Evolutionary conservation across 2,113 vertebrate genomes (phyloP), one percentile per base, ranked within the genome.

Genomic region (Percina caprodes): DNA sequence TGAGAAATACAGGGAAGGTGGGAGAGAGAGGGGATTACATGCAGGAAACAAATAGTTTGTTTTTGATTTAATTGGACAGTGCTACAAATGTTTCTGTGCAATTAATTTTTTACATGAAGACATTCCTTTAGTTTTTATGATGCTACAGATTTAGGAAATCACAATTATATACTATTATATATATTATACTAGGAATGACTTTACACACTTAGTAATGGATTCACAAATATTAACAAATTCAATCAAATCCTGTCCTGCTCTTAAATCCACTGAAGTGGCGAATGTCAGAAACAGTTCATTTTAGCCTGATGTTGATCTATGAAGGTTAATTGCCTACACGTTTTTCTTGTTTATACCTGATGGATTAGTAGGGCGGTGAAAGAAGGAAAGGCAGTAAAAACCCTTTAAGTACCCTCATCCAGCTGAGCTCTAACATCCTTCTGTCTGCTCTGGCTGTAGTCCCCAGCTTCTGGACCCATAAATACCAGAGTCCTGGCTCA

Each of bases 311-410:
- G 59, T 70, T 51, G 66, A 70, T 70, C 54, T 69, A 79, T 83
- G 48, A 81, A 83, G 58, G 70, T 74, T 70, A 69, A 82, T 90
- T 68, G 80, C 45, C 58, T 54, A 35, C 69, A 73, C 16, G 74
- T 70, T 80, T 62, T 61, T 61, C 78, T 52, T 46, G 58, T 61
- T 62, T 35, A 15, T 39, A 26, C 14, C 21, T 54, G 7, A 67
- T 58, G 26, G 51, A 70, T 42, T 56, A 21, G 61, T 26, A 21
- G 54, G 2, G 7, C 0, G 4, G 24, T 23, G 48, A 55, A 33
- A 65, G 30, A 70, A 45, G 30, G 39, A 49, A 35, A 46, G 6
- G 33, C 24, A 18, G 46, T 65, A 13, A 54, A 83, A 54, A 18
- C 23, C 21, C 21, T 39, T 39, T 19, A n/a, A 3, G 30, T 30